Evolutionary conservation across 37 sponge, comb jelly and placozoan species (phyloP).

Genomic region (Aphrocallistes beatrix): DNA sequence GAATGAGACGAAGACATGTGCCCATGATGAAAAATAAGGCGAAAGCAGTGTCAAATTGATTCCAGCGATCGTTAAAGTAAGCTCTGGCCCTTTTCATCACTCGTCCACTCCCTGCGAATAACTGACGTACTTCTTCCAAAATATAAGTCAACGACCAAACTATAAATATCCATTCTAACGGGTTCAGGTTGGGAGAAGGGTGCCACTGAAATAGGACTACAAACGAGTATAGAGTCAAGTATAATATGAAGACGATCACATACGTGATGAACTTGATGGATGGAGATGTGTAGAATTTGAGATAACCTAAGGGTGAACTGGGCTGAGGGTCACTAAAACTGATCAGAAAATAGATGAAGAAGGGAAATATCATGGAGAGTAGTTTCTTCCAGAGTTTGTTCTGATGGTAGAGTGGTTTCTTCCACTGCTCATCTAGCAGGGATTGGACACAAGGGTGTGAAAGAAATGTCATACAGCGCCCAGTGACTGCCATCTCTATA

Average conservation of each 20-base stretch:
- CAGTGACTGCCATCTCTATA: not conserved
- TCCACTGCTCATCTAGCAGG: not conserved
- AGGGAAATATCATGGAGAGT: not conserved
- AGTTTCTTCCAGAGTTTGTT: not conserved
- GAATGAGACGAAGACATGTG: not conserved
- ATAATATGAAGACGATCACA: not conserved
- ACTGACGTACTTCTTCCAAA: not conserved
- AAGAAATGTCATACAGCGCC: not conserved
- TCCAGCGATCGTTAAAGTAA: not conserved
- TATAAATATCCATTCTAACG: not conserved
- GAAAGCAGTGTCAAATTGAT: not conserved
- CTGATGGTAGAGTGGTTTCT: not conserved
- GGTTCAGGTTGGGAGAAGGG: not conserved
- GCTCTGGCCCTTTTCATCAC: not conserved
- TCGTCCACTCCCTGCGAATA: not conserved
- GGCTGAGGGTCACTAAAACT: not conserved
- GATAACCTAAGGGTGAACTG: not conserved
- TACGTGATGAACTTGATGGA: not conserved
- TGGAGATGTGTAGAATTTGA: not conserved
- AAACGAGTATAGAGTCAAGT: not conserved
- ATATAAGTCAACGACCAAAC: not conserved
- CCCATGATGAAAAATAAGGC: not conserved
- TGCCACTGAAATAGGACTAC: not conserved
- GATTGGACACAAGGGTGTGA: conserved; percentile 11
- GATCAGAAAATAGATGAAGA: not conserved